phyloP scores from a whole-genome alignment of 2,888 invertebrate genomes.

The Mongoloraphidia duomilia region DNA sequence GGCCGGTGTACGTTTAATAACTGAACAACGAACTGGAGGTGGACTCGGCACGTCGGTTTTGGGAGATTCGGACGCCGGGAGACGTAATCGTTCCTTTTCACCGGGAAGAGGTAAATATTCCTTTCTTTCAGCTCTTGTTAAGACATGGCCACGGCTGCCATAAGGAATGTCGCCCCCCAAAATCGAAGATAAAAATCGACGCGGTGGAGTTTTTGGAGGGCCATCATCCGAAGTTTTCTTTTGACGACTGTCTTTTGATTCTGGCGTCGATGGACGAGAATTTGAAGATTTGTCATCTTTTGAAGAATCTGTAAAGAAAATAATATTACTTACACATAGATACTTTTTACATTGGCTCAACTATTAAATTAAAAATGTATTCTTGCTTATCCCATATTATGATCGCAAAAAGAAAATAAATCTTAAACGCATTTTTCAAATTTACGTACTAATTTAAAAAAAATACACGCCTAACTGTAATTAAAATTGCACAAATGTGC shows the following conservation, averaged over 20 bases:
- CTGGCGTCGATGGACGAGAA: constrained; percentile 25
- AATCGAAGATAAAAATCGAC: constrained; percentile 65
- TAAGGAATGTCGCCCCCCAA: constrained; percentile 70
- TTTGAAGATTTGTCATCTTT: constrained; percentile 27
- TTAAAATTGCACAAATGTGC: too few species aligned
- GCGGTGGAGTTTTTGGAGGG: constrained; percentile 28
- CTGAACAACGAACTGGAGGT: constrained; percentile 58
- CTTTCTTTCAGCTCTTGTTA: constrained; percentile 71
- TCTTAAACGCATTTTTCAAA: too few species aligned
- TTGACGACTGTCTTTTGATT: constrained; percentile 24
- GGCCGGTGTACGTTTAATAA: constrained; percentile 65
- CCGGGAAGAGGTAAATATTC: constrained; percentile 44
- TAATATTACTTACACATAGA: constrained; percentile 10
- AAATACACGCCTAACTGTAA: too few species aligned
- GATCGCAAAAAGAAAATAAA: too few species aligned
- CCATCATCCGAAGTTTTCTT: constrained; percentile 19
- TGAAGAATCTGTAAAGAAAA: constrained; percentile 26
- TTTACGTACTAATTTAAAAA: too few species aligned
- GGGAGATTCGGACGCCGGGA: constrained; percentile 23
- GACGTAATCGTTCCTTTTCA: constrained; percentile 16
- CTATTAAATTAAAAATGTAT: background rate
- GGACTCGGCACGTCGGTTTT: constrained; percentile 29
- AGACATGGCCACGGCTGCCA: constrained; percentile 61
- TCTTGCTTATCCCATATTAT: background rate
- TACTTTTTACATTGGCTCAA: constrained; percentile 1